Evolutionary conservation across 2,888 invertebrate genomes (phyloP).

Genomic region (Vannuccia rotundouncinata): DNA sequence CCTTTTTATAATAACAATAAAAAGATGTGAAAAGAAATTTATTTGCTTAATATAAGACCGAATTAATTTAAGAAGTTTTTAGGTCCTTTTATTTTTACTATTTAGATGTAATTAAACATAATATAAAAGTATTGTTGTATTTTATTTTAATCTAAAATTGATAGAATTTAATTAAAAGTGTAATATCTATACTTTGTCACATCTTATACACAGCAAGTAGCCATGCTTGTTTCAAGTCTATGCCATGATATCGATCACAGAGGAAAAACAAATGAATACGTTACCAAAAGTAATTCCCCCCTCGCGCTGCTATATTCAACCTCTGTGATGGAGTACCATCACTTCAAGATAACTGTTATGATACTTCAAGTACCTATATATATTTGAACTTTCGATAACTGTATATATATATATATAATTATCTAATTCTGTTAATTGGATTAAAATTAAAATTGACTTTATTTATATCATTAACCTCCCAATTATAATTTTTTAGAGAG

Average conservation of each 20-base stretch:
- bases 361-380: conserved; percentile 63
- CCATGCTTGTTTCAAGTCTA: conserved; percentile 71
- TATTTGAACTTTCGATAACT: background rate
- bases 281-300: conserved; percentile 74
- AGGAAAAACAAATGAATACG: conserved; percentile 77
- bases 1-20: too few relatives aligned
- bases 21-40: too few relatives aligned
- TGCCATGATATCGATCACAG: conserved; percentile 80
- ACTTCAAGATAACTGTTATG: conserved; percentile 78
- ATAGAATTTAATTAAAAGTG: too few relatives aligned
- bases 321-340: conserved; percentile 78
- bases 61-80: too few relatives aligned
- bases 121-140: too few relatives aligned
- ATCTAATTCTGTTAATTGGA: conserved; percentile 37
- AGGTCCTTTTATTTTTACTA: too few relatives aligned
- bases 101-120: too few relatives aligned
- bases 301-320: conserved; percentile 76
- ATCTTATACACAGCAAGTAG: conserved; percentile 61
- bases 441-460: background rate
- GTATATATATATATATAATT: background rate
- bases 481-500: conserved; percentile 65
- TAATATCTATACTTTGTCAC: background rate
- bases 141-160: too few relatives aligned
- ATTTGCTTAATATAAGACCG: too few relatives aligned
- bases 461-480: conserved; percentile 27